A percentile compares a stretch with the other conserved stretches of the same genome.
These are phyloP conservation scores for Heterochromis multidens DNA, from an alignment of 2,113 vertebrate genomes.

Conservation along the genomic window DNA sequence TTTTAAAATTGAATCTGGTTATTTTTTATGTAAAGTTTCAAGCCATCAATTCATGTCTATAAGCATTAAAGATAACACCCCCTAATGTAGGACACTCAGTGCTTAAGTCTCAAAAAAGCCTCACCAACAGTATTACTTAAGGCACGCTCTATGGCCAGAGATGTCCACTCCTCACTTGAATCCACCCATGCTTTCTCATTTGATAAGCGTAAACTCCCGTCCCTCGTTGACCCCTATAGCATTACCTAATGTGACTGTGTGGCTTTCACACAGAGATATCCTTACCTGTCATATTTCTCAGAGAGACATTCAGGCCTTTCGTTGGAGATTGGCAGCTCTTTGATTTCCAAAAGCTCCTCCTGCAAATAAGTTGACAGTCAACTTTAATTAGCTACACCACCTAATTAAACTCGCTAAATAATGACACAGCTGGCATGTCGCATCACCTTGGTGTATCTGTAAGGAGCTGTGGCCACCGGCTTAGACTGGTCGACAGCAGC, in stretches of 20 bases:
- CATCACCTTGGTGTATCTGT: constrained; percentile 90
- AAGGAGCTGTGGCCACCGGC: constrained; percentile 65
- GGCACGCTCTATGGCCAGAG: too few species aligned
- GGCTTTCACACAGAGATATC: not conserved
- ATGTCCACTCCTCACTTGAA: not conserved
- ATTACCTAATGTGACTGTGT: not conserved
- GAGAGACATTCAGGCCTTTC: constrained; percentile 93
- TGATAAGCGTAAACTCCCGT: not conserved
- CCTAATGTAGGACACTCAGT: too few species aligned
- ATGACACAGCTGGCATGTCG: not conserved
- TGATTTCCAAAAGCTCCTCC: constrained; percentile 96
- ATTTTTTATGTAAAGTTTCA: too few species aligned
- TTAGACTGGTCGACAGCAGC: constrained; percentile 74
- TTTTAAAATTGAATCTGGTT: too few species aligned
- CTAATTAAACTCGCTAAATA: not conserved
- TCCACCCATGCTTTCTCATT: not conserved
- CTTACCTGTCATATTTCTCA: constrained; percentile 97
- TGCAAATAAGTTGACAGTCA: constrained; percentile 42
- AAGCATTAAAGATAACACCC: too few species aligned
- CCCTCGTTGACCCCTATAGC: too few species aligned
- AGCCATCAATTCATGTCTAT: too few species aligned
- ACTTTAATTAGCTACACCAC: not conserved
- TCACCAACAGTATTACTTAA: too few species aligned
- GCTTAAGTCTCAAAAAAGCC: too few species aligned
- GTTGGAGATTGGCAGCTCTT: constrained; percentile 89